Percentiles rank a stretch among this genome's conserved stretches.
Conservation (phyloP, 2,797 vertebrate species). For the Anguilla marmorata region DNA sequence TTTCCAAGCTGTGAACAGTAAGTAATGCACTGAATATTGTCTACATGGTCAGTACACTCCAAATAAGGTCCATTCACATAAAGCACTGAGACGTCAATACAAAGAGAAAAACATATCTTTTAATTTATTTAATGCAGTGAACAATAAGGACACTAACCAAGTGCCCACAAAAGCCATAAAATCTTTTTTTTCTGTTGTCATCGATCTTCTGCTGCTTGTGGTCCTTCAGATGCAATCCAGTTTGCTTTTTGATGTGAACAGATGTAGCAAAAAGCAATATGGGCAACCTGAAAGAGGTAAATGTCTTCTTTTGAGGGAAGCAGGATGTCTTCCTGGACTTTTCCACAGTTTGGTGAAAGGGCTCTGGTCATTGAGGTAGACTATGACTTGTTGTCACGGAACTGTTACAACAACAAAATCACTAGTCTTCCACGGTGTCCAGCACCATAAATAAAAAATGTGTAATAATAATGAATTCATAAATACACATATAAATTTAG, state of each 20-base stretch:
- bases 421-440: slow-evolving; percentile 89
- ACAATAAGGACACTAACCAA: background rate
- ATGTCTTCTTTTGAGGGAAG: background rate
- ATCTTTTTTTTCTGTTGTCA: background rate
- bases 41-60: background rate
- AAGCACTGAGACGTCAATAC: background rate
- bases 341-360: background rate
- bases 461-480: background rate
- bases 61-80: background rate
- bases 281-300: slow-evolving; percentile 21
- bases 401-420: slow-evolving; percentile 89
- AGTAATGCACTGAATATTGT: background rate
- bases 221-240: slow-evolving; percentile 28
- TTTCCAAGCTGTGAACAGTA: background rate
- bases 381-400: slow-evolving; percentile 87
- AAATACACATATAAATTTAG: background rate
- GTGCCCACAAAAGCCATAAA: background rate
- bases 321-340: background rate
- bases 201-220: background rate
- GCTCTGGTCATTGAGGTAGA: slow-evolving; percentile 77
- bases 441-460: slow-evolving; percentile 48
- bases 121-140: background rate
- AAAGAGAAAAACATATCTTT: background rate
- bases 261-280: slow-evolving; percentile 14
- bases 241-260: slow-evolving; percentile 23